These are phyloP conservation scores for Cryptotermes secundus DNA, from an alignment of 1,140 invertebrate species.

Conservation along the genomic window DNA sequence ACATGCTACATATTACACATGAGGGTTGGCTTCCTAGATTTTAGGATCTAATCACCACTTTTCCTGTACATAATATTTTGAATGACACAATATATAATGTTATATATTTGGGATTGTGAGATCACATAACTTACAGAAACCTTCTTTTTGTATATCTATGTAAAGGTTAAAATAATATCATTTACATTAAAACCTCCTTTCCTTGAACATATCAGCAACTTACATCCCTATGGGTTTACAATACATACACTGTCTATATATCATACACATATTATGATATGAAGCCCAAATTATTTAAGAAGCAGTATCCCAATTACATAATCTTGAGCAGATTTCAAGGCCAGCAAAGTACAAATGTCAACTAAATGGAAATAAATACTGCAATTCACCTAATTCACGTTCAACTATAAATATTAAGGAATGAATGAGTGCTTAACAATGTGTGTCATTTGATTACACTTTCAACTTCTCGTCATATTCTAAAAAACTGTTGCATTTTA, in stretches of 20 bases:
- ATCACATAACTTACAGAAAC: slow-evolving; percentile 22
- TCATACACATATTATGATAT: slow-evolving; percentile 17
- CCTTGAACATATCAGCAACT: slow-evolving; percentile 3
- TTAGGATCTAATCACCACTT: slow-evolving; percentile 3
- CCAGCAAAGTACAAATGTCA: background rate
- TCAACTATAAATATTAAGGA: slow-evolving; percentile 20
- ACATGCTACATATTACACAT: background rate
- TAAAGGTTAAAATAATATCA: background rate
- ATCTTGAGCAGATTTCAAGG: slow-evolving; percentile 19
- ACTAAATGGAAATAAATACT: background rate
- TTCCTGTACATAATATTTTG: slow-evolving; percentile 18
- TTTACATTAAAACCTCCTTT: background rate
- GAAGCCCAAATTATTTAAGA: slow-evolving; percentile 5
- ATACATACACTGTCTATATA: slow-evolving; percentile 14
- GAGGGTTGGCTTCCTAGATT: slow-evolving; percentile 1
- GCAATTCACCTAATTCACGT: background rate
- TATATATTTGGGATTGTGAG: slow-evolving; percentile 11
- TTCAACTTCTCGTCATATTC: background rate
- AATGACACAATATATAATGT: slow-evolving; percentile 20
- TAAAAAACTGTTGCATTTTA: background rate
- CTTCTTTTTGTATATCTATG: background rate
- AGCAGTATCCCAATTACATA: background rate
- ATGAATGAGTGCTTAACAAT: background rate
- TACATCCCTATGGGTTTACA: slow-evolving; percentile 9
- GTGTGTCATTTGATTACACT: background rate